Evolutionary conservation across 2,888 invertebrate genomes (phyloP).

Genomic region (Dolichopus griseipennis): DNA sequence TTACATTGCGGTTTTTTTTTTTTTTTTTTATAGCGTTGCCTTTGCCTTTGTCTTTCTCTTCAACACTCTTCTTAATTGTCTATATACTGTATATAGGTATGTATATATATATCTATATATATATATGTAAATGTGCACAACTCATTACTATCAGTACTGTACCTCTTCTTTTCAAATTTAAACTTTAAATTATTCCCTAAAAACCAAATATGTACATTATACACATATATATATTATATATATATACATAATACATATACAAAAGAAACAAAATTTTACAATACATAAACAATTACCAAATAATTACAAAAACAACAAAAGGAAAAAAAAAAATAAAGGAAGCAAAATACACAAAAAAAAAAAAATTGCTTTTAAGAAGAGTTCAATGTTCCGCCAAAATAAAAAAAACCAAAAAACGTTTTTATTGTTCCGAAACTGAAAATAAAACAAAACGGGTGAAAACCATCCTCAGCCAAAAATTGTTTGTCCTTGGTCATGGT

Average conservation of each 20-base stretch:
- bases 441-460: slow-evolving; percentile 10
- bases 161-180: background rate
- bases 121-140: too few species aligned
- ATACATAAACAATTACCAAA: background rate
- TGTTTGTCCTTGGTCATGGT: slow-evolving; percentile 31
- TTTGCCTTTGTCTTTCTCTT: background rate
- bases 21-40: too few species aligned
- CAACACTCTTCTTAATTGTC: background rate
- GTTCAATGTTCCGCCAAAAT: background rate
- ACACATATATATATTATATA: background rate
- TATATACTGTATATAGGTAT: background rate
- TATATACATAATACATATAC: background rate
- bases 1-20: slow-evolving; percentile 2
- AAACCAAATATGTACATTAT: background rate
- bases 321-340: background rate
- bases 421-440: background rate
- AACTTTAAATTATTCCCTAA: background rate
- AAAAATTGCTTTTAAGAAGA: background rate
- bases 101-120: too few species aligned
- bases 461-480: slow-evolving; percentile 30
- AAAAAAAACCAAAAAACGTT: background rate
- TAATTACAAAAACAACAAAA: background rate
- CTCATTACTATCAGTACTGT: background rate
- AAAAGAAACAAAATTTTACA: too few species aligned
- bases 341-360: background rate